Evolutionary conservation across 1,140 invertebrate species (phyloP).

Genomic region (fruit fly (Drosophila melanogaster)): Release_6_plus_ISO1_MT NT_033777.3:15022501-15023000

Average conservation of each 20-base stretch:
- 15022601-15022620: not conserved
- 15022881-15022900: constrained; percentile 49
- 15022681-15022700: constrained; percentile 24
- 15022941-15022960: too few species aligned
- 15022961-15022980: not conserved
- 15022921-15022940: not conserved
- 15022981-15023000: too few species aligned
- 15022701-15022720: constrained; percentile 62
- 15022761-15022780: constrained; percentile 30
- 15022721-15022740: constrained; percentile 70
- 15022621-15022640: not conserved
- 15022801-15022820: constrained; percentile 38
- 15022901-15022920: constrained; percentile 11
- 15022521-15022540: constrained; percentile 78
- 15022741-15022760: constrained; percentile 31
- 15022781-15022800: constrained; percentile 40
- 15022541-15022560: constrained; percentile 40
- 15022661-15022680: constrained; percentile 13
- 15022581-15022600: not conserved
- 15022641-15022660: constrained; percentile 18
- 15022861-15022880: constrained; percentile 45
- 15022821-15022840: not conserved
- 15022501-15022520: constrained; percentile 81
- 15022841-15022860: constrained; percentile 22
- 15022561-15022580: constrained; percentile 15